Evolutionary conservation across 2,113 vertebrate species (phyloP).

Genomic region (Leuciscus idus): DNA sequence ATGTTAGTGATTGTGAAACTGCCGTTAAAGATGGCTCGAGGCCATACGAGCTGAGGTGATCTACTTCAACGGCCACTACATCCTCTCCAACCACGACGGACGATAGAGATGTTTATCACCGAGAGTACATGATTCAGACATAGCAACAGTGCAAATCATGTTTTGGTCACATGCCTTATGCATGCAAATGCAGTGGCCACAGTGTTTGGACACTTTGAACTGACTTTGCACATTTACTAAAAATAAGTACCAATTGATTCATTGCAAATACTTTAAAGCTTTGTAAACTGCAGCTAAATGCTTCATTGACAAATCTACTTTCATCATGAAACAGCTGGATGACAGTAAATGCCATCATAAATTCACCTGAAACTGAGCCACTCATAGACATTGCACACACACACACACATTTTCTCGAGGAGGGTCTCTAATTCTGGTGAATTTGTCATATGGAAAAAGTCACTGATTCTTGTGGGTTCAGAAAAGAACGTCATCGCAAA

Average conservation of each 20-base stretch:
- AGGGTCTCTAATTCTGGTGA: slow-evolving; percentile 39
- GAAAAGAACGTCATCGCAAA: slow-evolving; percentile 23
- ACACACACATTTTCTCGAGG: not conserved
- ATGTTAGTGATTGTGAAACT: slow-evolving; percentile 52
- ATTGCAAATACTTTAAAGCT: not conserved
- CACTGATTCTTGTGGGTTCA: slow-evolving; percentile 43
- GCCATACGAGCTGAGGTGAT: not conserved
- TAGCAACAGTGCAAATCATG: not conserved
- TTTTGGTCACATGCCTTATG: not conserved
- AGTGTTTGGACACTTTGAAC: not conserved
- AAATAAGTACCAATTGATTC: slow-evolving; percentile 1
- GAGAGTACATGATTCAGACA: not conserved
- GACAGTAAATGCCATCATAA: not conserved
- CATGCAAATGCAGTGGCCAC: not conserved
- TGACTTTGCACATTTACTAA: not conserved
- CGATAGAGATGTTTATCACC: not conserved
- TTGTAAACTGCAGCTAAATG: not conserved
- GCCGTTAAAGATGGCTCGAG: slow-evolving; percentile 37
- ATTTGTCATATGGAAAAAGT: slow-evolving; percentile 39
- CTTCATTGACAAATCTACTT: not conserved
- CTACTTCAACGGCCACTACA: slow-evolving; percentile 5
- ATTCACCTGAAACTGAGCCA: not conserved
- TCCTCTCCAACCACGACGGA: slow-evolving; percentile 23
- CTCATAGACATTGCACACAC: not conserved
- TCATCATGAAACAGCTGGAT: not conserved